Base-by-base conservation (phyloP, 2,888 invertebrate genomes). In the Drosophila picticornis region DNA sequence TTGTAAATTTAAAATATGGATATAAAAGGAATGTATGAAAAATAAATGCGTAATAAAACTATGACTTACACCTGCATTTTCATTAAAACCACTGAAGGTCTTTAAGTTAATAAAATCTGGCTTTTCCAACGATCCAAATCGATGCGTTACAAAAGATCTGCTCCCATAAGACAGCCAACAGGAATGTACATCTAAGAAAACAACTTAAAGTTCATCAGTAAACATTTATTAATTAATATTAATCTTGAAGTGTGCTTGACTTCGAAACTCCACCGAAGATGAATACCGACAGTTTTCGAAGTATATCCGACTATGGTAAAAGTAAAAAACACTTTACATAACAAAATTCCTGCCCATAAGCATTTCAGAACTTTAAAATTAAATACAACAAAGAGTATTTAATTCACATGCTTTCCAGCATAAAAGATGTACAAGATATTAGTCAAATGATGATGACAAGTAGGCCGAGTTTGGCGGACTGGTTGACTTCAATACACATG, bases 1-100 rank as follows among this genome's bases (percentile, higher is more conserved):
- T 90, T 90, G 90, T 88, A 90, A 81, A 76, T 77, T 79, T 88
- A 78, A 86, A 86, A 73, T 90, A 83, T 86, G 81, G 66, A 70
- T 84, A 86, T 78, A 83, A 83, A 81, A 65, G 58, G 63, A 70
- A 61, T 77, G 77, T 81, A 78, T 67, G 63, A 63, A 72, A 86
- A 78, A 72, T 78, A 87, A 80, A 72, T 53, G 65, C 66, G 62
- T 82, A 84, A 78, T 82, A 84, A 84, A 82, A 74, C 61, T 77
- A 70, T 68, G 51, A 72, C 34, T 38, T 13, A 29, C 58, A 38
- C 10, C 19, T 32, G 60, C 3, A 53, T 75, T 74, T 67, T 34
- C 2, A 38, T 64, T 43, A 19, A 27, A 38, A 22, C n/a, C 34
- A 27, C 50, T 3, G 7, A n/a, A 56, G 27, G 13, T 4, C n/a